These are phyloP conservation scores for Hoplodrina ambigua DNA, from an alignment of 2,888 invertebrate genomes.

Conservation along the genomic window DNA sequence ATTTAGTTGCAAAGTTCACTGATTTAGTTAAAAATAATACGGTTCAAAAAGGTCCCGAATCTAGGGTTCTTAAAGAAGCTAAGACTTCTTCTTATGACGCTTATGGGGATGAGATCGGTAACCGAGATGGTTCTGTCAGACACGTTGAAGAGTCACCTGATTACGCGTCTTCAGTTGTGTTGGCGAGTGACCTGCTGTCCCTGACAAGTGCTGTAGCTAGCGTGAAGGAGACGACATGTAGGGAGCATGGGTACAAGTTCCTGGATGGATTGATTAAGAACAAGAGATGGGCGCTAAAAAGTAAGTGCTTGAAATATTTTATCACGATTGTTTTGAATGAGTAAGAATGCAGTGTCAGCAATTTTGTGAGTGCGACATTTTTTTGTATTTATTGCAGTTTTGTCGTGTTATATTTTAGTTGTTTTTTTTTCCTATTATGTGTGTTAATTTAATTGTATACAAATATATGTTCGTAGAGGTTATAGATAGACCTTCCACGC, in stretches of 20 bases:
- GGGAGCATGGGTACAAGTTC: conserved; percentile 86
- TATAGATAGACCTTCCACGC: conserved; percentile 36
- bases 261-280: conserved; percentile 86
- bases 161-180: conserved; percentile 86
- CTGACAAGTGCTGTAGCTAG: conserved; percentile 86
- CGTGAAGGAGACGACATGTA: conserved; percentile 85
- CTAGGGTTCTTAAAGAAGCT: conserved; percentile 57
- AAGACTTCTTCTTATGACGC: conserved; percentile 69
- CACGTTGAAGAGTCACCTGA: conserved; percentile 85
- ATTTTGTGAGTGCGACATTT: neutral
- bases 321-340: neutral
- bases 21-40: conserved; percentile 68
- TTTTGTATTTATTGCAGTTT: conserved; percentile 1
- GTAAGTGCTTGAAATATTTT: conserved; percentile 78
- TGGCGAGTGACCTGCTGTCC: conserved; percentile 87
- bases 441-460: neutral
- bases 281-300: conserved; percentile 90
- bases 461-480: conserved; percentile 14
- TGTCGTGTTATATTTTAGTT: neutral
- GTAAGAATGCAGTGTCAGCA: conserved; percentile 17
- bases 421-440: neutral
- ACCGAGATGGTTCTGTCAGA: conserved; percentile 71
- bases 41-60: conserved; percentile 48
- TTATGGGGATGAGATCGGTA: conserved; percentile 68
- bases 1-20: conserved; percentile 75